Evolutionary conservation across 2,113 vertebrate species (phyloP), one percentile per base, ranked within the genome.

Genomic region (Cariama cristata): DNA sequence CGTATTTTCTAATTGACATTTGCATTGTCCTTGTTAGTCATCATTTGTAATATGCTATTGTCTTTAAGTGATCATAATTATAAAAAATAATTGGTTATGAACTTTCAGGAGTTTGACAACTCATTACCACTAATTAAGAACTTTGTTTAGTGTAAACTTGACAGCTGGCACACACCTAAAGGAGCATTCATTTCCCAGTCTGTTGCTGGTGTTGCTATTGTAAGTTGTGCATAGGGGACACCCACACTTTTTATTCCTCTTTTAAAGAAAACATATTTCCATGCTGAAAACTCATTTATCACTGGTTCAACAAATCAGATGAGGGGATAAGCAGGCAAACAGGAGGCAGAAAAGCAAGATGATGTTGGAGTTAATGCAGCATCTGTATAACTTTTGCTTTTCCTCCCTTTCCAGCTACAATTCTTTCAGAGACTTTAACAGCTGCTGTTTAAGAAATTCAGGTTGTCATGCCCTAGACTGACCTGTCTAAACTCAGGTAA

Each of bases 91-190:
- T 38, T 74, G 27, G 35, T 85, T 90, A 73, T 4, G 7, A 76
- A 79, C 49, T 90, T 96, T 53, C 45, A 68, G 53, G 66, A 87
- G 53, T 94, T 94, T 96, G 53, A 91, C 91, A 96, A 64, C 58
- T 76, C 89, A 76, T 94, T 96, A 82, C n/a, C 24, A 67, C 86
- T 97, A 96, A 97, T 94, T 93, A 91, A 83, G 74, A 79, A 33
- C 26, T n/a, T 44, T 91, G 66, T 92, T 95, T 86, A 73, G 68
- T 67, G 58, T 68, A 69, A 84, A 50, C 77, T 71, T 0, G 3
- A 69, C 95, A 95, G 84, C 91, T 94, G 94, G 93, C 91, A 91
- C 58, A 79, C 67, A 95, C 86, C 86, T 97, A 82, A 66, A 97
- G 69, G 26, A 90, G 4, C 22, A 40, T 88, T 95, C 6, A 53